Percentiles rank a stretch among this genome's conserved stretches.
Evolutionary conservation across 2,888 invertebrate species (phyloP).

Genomic region (Serripes groenlandicus): DNA sequence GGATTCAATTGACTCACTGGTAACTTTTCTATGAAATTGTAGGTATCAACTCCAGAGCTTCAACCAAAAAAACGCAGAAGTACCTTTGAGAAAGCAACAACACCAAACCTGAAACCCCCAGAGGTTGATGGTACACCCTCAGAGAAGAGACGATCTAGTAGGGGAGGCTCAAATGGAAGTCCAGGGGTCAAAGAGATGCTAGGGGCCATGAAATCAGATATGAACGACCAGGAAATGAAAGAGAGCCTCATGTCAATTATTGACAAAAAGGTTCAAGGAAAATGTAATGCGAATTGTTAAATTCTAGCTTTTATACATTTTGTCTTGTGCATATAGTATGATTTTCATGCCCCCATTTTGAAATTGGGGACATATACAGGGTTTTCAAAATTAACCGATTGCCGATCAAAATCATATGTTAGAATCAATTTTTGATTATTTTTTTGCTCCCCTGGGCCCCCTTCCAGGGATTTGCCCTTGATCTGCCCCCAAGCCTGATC

Average conservation of each 20-base stretch:
- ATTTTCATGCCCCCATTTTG: too few species aligned
- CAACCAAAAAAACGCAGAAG: slow-evolving; percentile 64
- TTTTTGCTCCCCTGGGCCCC: too few species aligned
- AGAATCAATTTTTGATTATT: too few species aligned
- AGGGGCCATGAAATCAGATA: slow-evolving; percentile 74
- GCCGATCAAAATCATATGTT: too few species aligned
- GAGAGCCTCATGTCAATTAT: slow-evolving; percentile 74
- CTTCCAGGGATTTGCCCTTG: too few species aligned
- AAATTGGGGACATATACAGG: too few species aligned
- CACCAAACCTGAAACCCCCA: slow-evolving; percentile 53
- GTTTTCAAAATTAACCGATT: too few species aligned
- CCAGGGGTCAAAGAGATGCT: slow-evolving; percentile 75
- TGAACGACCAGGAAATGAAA: slow-evolving; percentile 76
- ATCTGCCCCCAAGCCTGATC: too few species aligned
- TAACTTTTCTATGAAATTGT: neutral
- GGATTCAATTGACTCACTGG: neutral
- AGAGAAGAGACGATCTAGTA: slow-evolving; percentile 3
- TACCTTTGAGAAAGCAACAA: slow-evolving; percentile 75
- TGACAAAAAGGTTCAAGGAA: slow-evolving; percentile 75
- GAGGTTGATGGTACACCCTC: neutral
- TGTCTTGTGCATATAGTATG: too few species aligned
- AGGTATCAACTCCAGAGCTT: slow-evolving; percentile 16
- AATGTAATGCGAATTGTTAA: slow-evolving; percentile 46
- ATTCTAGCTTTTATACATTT: neutral
- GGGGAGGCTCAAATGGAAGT: slow-evolving; percentile 32